phyloP scores from a whole-genome alignment of 2,113 vertebrate genomes.

The Pardalotus punctatus region DNA sequence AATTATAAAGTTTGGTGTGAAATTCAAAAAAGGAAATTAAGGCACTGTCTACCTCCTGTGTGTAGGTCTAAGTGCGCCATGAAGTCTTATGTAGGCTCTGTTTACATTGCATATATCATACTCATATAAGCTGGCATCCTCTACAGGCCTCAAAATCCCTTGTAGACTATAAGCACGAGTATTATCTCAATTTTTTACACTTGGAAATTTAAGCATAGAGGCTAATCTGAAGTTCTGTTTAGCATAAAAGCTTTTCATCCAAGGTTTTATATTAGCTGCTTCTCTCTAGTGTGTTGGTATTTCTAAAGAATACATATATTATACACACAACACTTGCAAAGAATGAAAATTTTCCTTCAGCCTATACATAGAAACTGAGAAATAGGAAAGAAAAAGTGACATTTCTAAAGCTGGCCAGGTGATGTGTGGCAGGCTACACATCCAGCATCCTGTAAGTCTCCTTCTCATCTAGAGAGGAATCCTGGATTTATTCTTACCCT shows the following conservation, averaged over 20 bases:
- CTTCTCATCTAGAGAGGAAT: not conserved
- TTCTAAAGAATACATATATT: constrained; percentile 21
- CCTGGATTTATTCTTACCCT: not conserved
- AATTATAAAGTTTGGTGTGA: not conserved
- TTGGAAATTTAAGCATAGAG: constrained; percentile 19
- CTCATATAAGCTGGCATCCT: not conserved
- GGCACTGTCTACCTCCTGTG: not conserved
- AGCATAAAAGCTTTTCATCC: constrained; percentile 46
- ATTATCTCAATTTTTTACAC: constrained; percentile 31
- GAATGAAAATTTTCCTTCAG: not conserved
- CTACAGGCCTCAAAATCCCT: not conserved
- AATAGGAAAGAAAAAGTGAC: not conserved
- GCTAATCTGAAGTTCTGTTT: constrained; percentile 53
- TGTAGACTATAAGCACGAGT: not conserved
- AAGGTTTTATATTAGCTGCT: constrained; percentile 3
- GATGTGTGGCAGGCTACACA: not conserved
- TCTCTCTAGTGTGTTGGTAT: constrained; percentile 16
- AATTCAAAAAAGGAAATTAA: not conserved
- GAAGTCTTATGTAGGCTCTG: not conserved
- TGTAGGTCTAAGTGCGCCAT: not conserved
- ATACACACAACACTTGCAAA: not conserved
- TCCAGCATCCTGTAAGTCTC: not conserved
- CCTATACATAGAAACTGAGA: not conserved
- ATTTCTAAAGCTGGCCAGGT: not conserved
- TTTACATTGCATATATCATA: not conserved